Evolutionary conservation across 2,113 vertebrate genomes (phyloP).

Genomic region (Tragelaphus scriptus): DNA sequence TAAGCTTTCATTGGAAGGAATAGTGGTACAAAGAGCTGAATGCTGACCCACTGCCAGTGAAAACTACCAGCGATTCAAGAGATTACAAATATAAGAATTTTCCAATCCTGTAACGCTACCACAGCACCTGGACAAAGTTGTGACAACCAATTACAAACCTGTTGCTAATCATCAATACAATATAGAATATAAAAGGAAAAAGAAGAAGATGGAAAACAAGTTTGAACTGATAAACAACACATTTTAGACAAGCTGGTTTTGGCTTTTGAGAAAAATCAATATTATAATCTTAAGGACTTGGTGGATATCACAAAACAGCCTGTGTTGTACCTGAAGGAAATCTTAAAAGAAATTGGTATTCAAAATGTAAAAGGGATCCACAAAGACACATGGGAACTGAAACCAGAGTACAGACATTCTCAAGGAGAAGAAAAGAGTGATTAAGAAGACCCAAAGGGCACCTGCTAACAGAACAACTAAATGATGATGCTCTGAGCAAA

Average conservation of each 20-base stretch:
- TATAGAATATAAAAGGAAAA: conserved; percentile 93
- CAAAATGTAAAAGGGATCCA: conserved; percentile 98
- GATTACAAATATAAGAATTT: background rate
- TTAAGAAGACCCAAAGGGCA: conserved; percentile 61
- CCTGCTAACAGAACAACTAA: background rate
- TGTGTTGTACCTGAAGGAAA: conserved; percentile 95
- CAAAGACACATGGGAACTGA: conserved; percentile 99
- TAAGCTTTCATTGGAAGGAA: conserved; percentile 71
- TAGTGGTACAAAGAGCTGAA: background rate
- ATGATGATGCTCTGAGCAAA: background rate
- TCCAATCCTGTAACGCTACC: background rate
- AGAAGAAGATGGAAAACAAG: conserved; percentile 97
- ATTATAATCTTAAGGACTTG: conserved; percentile 97
- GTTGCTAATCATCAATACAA: background rate
- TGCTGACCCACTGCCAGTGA: background rate
- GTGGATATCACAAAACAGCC: conserved; percentile 98
- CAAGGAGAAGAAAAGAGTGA: conserved; percentile 94
- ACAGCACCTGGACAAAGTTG: background rate
- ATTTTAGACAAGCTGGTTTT: conserved; percentile 97
- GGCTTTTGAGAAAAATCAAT: conserved; percentile 98
- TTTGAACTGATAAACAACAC: conserved; percentile 89
- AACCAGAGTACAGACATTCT: conserved; percentile 96
- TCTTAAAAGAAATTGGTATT: conserved; percentile 94
- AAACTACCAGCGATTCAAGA: background rate
- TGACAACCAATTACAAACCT: background rate